Percentiles rank a stretch among this genome's conserved stretches.
Evolutionary conservation across 2,888 invertebrate species (phyloP).

Genomic region (Sussaba pulchella): DNA sequence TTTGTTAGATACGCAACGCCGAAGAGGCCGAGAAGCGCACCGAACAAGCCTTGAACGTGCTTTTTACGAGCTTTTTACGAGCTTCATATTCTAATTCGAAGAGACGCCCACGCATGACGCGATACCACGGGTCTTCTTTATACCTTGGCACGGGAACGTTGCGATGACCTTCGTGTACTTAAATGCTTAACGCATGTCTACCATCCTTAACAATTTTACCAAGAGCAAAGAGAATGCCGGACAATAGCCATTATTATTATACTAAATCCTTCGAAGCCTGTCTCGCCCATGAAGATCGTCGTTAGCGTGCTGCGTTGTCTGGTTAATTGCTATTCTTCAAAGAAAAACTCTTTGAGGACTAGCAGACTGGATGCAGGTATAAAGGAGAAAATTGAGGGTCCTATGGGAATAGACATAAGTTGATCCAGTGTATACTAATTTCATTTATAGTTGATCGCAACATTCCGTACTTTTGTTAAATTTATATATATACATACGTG

Average conservation of each 20-base stretch:
- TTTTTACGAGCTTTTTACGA: background rate
- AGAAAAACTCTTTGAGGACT: slow-evolving; percentile 72
- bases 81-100: slow-evolving; percentile 8
- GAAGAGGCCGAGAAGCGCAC: slow-evolving; percentile 86
- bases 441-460: slow-evolving; percentile 16
- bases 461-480: slow-evolving; percentile 32
- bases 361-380: slow-evolving; percentile 70
- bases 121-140: too few relatives aligned
- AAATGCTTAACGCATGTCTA: background rate
- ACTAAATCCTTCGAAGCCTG: background rate
- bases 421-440: slow-evolving; percentile 9
- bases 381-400: slow-evolving; percentile 24
- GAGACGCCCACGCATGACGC: too few relatives aligned
- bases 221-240: slow-evolving; percentile 30
- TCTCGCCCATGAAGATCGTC: slow-evolving; percentile 14
- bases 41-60: slow-evolving; percentile 87
- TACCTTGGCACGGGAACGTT: background rate
- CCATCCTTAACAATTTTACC: background rate
- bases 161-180: slow-evolving; percentile 11
- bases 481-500: slow-evolving; percentile 6
- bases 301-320: slow-evolving; percentile 63
- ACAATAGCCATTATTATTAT: slow-evolving; percentile 50
- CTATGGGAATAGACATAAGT: slow-evolving; percentile 16
- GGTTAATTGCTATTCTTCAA: slow-evolving; percentile 74
- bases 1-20: slow-evolving; percentile 85